Conservation (phyloP, 2,888 invertebrate genomes). For the Syrista parreyssii region DNA sequence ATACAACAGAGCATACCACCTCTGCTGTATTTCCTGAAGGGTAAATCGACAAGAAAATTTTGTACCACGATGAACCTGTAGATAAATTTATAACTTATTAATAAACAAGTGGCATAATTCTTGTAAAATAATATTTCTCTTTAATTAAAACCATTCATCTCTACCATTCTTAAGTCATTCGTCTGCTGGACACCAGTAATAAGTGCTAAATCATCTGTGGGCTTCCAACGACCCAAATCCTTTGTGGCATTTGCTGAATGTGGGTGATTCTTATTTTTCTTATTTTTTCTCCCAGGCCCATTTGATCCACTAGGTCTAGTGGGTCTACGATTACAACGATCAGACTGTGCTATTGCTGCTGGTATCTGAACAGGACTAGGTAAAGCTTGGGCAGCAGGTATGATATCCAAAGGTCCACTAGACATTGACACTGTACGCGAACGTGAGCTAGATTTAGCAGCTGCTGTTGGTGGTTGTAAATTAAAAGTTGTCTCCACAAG, state of each 20-base stretch:
- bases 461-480: slow-evolving; percentile 58
- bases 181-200: slow-evolving; percentile 95
- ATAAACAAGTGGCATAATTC: neutral
- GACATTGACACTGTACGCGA: slow-evolving; percentile 56
- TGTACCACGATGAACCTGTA: slow-evolving; percentile 87
- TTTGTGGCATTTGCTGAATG: slow-evolving; percentile 79
- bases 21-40: slow-evolving; percentile 90
- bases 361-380: slow-evolving; percentile 52
- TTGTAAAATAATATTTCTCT: neutral
- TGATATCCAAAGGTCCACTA: slow-evolving; percentile 49
- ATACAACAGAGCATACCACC: slow-evolving; percentile 96
- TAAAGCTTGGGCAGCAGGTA: slow-evolving; percentile 45
- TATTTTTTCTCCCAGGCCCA: slow-evolving; percentile 59
- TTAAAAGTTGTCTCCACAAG: slow-evolving; percentile 79
- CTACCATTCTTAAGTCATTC: slow-evolving; percentile 78
- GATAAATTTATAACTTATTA: neutral
- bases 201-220: slow-evolving; percentile 94
- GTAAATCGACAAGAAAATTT: slow-evolving; percentile 97
- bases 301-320: slow-evolving; percentile 57
- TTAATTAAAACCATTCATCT: neutral
- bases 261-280: slow-evolving; percentile 73
- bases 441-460: slow-evolving; percentile 56
- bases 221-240: slow-evolving; percentile 95
- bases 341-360: slow-evolving; percentile 49
- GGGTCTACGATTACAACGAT: slow-evolving; percentile 55